Conservation (phyloP, 2,113 vertebrate species). For the Helogale parvula region DNA sequence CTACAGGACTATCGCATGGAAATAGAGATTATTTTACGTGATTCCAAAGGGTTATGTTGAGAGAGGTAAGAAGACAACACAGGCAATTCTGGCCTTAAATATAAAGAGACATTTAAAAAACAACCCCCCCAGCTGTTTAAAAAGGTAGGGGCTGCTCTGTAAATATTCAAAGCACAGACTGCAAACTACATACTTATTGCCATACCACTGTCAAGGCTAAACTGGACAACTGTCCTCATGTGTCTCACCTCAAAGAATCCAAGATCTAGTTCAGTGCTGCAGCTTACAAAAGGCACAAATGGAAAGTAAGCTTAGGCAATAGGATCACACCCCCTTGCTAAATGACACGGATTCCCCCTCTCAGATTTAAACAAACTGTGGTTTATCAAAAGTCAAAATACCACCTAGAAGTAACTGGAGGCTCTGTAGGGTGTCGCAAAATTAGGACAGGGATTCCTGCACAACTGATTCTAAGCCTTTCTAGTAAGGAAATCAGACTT, state of each 20-base stretch:
- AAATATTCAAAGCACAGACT: neutral
- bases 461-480: neutral
- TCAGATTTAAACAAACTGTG: neutral
- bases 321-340: neutral
- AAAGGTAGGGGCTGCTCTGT: neutral
- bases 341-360: neutral
- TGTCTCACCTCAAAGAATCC: neutral
- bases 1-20: neutral
- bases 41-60: neutral
- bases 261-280: neutral
- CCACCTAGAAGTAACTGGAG: neutral
- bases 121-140: neutral
- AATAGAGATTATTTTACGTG: neutral
- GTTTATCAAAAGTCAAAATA: constrained; percentile 11
- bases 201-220: neutral
- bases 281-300: neutral
- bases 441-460: neutral
- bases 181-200: neutral
- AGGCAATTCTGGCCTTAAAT: neutral
- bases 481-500: neutral
- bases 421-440: neutral
- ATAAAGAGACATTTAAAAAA: neutral
- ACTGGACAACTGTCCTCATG: neutral
- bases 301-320: neutral
- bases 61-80: neutral